Base-by-base conservation (phyloP, 2,113 vertebrate species). In the Sterrhoptilus dennistouni region DNA sequence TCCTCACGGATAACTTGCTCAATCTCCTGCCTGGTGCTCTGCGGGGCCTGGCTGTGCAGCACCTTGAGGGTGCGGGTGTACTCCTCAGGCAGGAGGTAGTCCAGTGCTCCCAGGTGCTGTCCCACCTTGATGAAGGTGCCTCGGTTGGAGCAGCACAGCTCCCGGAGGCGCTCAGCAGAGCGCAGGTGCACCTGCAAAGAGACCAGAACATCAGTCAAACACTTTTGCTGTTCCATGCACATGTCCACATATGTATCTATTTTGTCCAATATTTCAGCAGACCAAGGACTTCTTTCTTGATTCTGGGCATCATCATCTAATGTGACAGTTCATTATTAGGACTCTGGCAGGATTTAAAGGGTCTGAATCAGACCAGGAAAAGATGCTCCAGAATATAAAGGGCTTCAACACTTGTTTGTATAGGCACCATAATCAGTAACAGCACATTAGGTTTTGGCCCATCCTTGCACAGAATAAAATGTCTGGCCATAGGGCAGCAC, bases 41-140 rank as follows among this genome's bases (percentile, higher is more conserved):
- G 98, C 0, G 99, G 99, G 16, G 99, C 99, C 64, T 96, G 97
- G 97, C 98, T 99, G 91, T 99, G 99, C 19, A 99, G 98, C 61
- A 99, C 98, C 96, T 98, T 99, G 91, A 99, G 98, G 0, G 99
- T 99, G 96, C 98, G 98, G 21, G 99, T 99, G 97, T 99, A 99
- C 96, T 99, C 99, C 78, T 98, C 98, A 0, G 99, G 99, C 71
- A 99, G 97, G 76, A 99, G 98, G 96, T 99, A 99, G 87, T 99
- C 99, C 76, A 99, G 98, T 1, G 99, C 99, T 8, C 99, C 99
- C 29, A 99, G 97, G 96, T 99, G 99, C 97, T 99, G 99, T 15
- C 99, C 99, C 92, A 99, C 99, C 97, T 99, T 99, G 97, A 99
- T 99, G 97, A 99, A 99, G 12, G 99, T 99, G 71, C 99, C 99